These are phyloP conservation scores for Ciconia boyciana DNA, from an alignment of 2,113 vertebrate genomes.

Conservation along the genomic window DNA sequence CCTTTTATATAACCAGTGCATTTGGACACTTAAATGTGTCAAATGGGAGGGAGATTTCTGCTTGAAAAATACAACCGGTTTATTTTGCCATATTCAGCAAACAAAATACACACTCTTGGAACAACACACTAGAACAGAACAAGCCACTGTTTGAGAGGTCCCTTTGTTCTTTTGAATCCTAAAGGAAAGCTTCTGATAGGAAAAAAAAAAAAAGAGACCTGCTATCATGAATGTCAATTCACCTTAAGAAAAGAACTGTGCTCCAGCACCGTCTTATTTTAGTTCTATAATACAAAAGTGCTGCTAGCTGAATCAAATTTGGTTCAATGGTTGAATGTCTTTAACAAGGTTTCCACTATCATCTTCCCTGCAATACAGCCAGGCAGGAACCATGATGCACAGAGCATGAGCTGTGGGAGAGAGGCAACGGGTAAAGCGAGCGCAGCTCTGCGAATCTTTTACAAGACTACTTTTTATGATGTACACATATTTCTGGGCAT, in stretches of 20 bases:
- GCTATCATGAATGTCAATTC: neutral
- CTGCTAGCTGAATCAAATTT: neutral
- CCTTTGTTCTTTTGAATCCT: constrained; percentile 21
- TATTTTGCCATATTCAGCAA: neutral
- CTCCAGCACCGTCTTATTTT: neutral
- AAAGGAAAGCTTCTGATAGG: neutral
- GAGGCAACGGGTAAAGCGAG: neutral
- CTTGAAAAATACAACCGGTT: neutral
- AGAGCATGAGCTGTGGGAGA: neutral
- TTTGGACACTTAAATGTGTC: neutral
- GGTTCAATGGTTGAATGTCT: neutral
- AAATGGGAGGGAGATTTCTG: neutral
- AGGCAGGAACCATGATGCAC: neutral
- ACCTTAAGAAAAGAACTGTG: neutral
- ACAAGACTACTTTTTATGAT: neutral
- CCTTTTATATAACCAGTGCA: neutral
- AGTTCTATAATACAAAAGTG: neutral
- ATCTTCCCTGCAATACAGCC: neutral
- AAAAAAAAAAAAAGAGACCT: neutral
- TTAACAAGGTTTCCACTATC: neutral
- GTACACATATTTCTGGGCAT: neutral
- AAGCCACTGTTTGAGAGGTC: neutral
- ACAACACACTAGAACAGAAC: neutral
- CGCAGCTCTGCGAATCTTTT: neutral
- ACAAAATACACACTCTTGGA: neutral